Evolutionary conservation across 2,113 vertebrate genomes (phyloP).

Genomic region (Ptilonorhynchus violaceus): DNA sequence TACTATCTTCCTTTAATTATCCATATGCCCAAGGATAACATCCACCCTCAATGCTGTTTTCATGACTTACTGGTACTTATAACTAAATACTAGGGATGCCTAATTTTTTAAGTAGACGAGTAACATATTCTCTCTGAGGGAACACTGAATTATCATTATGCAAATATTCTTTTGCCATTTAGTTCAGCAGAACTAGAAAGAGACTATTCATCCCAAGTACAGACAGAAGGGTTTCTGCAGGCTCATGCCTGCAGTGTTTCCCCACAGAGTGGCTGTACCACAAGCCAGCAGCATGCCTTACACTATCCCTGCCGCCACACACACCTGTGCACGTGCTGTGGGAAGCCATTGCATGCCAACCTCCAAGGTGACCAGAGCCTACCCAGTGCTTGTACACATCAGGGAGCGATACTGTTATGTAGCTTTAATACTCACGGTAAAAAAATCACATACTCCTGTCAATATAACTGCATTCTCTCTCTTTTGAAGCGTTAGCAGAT

Average conservation of each 20-base stretch:
- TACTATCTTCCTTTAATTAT: not conserved
- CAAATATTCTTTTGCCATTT: not conserved
- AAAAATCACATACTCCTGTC: not conserved
- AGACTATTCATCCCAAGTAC: not conserved
- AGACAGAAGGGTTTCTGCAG: not conserved
- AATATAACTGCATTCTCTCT: not conserved
- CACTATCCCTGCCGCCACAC: not conserved
- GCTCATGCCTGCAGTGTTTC: not conserved
- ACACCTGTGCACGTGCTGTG: rapidly evolving
- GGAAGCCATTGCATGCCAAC: not conserved
- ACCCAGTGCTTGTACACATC: rapidly evolving
- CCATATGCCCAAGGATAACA: not conserved
- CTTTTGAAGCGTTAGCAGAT: not conserved
- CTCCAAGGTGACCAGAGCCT: not conserved
- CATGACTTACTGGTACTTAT: not conserved
- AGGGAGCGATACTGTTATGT: rapidly evolving
- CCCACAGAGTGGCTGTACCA: not conserved
- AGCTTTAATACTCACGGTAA: not conserved
- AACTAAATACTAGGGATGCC: not conserved
- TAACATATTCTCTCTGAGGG: not conserved
- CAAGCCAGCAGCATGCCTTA: not conserved
- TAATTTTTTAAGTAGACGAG: not conserved
- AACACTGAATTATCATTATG: not conserved
- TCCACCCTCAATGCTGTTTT: not conserved
- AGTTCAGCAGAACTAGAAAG: not conserved